Evolutionary conservation across 2,797 vertebrate genomes (phyloP), one percentile per base, ranked within the genome.

Genomic region (Parauchenoglanis punctatus): DNA sequence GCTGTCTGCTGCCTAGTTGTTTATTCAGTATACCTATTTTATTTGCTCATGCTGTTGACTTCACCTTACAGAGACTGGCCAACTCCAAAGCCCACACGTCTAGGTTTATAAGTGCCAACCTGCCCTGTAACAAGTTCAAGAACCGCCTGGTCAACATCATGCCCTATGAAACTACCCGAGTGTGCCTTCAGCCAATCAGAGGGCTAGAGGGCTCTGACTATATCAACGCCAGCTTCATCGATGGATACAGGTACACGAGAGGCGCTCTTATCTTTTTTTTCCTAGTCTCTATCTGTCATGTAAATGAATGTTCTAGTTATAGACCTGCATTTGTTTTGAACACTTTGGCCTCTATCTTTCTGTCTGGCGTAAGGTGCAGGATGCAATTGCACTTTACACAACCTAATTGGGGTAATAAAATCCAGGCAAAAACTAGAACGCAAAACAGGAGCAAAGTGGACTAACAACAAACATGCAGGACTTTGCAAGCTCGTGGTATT

Each of bases 111-210:
- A 99, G 98, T 81, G 98, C 98, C 96, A 99, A 99, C 93, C 97
- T 83, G n/a, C 81, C 81, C 46, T 83, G 81, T 83, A 83, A 83
- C 81, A 83, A 83, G 63, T 83, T 99, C 94, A 99, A 99, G 95
- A 99, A 99, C 91, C 97, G 98, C 89, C 96, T 99, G 90, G 98
- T 99, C n/a, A 99, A 99, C 95, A 98, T 99, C 95, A 99, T 99
- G 98, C 98, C 98, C 3, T 99, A 99, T 0, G 98, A 99, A 96
- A 98, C 96, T 89, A 99, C 98, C 0, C 96, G 98, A 0, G 98
- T 99, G 90, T 99, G 98, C 90, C 96, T 99, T 85, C 98, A 99
- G 96, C 98, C 98, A 93, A 99, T 99, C 96, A 95, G 98, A 4
- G 98, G 98, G 2, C 96, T 99, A 85, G 98, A 99, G 91, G 98